These are phyloP conservation scores for Pelecanoides urinatrix DNA, from an alignment of 2,113 vertebrate species.

Conservation along the genomic window DNA sequence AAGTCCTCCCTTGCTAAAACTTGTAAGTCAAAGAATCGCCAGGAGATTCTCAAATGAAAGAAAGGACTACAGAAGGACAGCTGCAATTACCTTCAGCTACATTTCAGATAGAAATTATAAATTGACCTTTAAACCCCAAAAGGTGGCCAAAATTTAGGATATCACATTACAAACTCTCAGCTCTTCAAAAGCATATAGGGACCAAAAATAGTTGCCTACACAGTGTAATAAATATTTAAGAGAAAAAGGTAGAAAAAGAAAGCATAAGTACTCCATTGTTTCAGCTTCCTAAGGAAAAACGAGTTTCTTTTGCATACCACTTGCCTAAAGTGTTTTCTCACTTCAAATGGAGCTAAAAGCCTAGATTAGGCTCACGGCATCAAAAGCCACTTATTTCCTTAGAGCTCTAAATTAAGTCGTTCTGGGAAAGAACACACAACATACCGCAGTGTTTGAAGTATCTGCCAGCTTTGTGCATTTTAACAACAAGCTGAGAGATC, in stretches of 20 bases:
- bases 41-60: rapidly evolving
- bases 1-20: neutral
- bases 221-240: neutral
- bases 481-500: neutral
- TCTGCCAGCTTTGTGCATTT: neutral
- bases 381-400: conserved; percentile 3
- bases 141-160: neutral
- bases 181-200: neutral
- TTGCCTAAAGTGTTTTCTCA: neutral
- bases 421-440: neutral
- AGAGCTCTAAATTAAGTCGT: neutral
- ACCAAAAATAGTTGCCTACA: neutral
- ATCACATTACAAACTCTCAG: neutral
- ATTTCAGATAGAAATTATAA: neutral
- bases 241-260: neutral
- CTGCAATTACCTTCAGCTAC: neutral
- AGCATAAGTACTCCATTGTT: neutral
- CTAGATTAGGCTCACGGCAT: neutral
- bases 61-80: neutral
- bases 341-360: neutral
- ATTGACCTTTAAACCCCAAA: neutral
- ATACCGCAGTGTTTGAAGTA: neutral
- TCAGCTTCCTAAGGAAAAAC: neutral
- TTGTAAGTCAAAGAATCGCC: neutral
- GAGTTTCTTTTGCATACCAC: neutral